A percentile compares a stretch with the other conserved stretches of the same genome.
Evolutionary conservation across 2,888 invertebrate genomes (phyloP).

Genomic region (Macaria liturata): DNA sequence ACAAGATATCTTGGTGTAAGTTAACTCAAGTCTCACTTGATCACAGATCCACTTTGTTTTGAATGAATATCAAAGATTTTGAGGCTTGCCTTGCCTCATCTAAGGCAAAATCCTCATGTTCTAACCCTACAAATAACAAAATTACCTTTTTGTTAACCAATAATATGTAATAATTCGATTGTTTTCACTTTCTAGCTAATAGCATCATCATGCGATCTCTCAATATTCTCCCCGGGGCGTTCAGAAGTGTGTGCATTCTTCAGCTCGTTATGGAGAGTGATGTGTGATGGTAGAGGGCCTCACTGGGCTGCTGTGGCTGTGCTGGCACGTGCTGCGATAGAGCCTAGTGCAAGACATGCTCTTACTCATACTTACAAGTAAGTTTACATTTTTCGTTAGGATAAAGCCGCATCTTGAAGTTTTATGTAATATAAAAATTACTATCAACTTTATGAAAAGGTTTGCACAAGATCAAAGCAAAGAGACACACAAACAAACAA

Average conservation of each 20-base stretch:
- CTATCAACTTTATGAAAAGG: too few species aligned
- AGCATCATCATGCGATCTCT: slow-evolving; percentile 85
- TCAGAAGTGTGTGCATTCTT: slow-evolving; percentile 86
- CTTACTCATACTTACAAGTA: slow-evolving; percentile 87
- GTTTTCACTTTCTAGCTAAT: slow-evolving; percentile 73
- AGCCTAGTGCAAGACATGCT: slow-evolving; percentile 84
- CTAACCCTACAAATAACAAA: too few species aligned
- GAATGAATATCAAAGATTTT: too few species aligned
- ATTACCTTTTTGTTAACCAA: too few species aligned
- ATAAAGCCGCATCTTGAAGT: too few species aligned
- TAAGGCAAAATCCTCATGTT: too few species aligned
- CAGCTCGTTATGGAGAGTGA: slow-evolving; percentile 85
- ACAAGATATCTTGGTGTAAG: slow-evolving; percentile 79
- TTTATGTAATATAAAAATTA: too few species aligned
- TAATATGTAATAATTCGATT: too few species aligned
- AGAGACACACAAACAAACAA: too few species aligned
- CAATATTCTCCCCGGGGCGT: slow-evolving; percentile 86
- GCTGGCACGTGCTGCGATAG: slow-evolving; percentile 84
- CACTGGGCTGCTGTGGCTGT: slow-evolving; percentile 88
- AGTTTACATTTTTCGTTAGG: slow-evolving; percentile 24
- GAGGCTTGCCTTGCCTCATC: too few species aligned
- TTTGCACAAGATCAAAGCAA: too few species aligned
- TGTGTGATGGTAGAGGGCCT: slow-evolving; percentile 83
- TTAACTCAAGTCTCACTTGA: slow-evolving; percentile 11
- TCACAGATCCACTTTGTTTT: too few species aligned